Evolutionary conservation across 2,113 vertebrate genomes (phyloP), one percentile per base, ranked within the genome.

Genomic region (Corythoichthys haematopterus): DNA sequence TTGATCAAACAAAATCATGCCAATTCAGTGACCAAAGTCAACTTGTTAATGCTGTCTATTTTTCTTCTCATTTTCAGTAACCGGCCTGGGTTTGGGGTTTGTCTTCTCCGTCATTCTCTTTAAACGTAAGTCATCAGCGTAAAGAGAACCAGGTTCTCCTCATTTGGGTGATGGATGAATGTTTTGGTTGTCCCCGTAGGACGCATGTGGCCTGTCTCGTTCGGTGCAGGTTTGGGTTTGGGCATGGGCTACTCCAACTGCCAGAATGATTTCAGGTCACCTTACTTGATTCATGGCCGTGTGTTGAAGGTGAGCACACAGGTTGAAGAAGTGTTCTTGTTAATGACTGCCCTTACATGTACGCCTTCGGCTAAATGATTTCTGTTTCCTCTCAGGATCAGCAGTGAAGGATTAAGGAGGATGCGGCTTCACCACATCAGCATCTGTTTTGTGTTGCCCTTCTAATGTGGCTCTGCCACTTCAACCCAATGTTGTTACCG

Each of bases 221-320:
- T 98, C 37, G 93, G 94, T 28, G 92, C 93, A 15, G 96, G 95
- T 69, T 84, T 93, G 88, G 94, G 96, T 20, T 65, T 98, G 71
- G 94, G 94, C 66, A 96, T 95, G 94, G 95, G 93, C 63, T 96
- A 93, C 82, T 91, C 93, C 82, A 96, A 97, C 88, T 97, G 95
- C 84, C 95, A 96, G 66, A 93, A 94, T n/a, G 94, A 96, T 85
- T 94, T 96, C 79, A 93, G 89, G 80, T 90, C 93, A 70, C 94
- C 93, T 0, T 93, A 94, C 79, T 92, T 96, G 80, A 91, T 97
- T 70, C 95, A 94, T 51, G 93, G 94, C 64, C 93, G 87, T 80
- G 90, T 89, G 83, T 92, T 95, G 71, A 95, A 97, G 90, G 95
- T 97, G 86, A 84, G 84, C 1, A n/a, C 15, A 20, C 16, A 10